These are phyloP conservation scores for Agrochola lota DNA, from an alignment of 2,888 invertebrate genomes.

Conservation along the genomic window DNA sequence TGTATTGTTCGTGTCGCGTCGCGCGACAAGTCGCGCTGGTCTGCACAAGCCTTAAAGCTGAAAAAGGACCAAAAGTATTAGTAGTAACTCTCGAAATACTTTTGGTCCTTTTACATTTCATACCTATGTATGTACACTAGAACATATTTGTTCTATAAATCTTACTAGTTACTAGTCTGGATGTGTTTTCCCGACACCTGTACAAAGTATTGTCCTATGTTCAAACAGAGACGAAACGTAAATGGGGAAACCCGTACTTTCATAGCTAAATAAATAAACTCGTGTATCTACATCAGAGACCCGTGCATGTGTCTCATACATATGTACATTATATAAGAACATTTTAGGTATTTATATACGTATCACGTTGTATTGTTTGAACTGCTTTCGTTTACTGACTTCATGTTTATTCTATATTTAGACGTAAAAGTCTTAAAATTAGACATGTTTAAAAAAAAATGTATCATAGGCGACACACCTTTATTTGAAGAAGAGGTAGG, in stretches of 20 bases:
- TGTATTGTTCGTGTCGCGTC: too few relatives aligned
- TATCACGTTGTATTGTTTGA: constrained; percentile 37
- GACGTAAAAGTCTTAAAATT: constrained; percentile 23
- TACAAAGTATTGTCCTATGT: constrained; percentile 19
- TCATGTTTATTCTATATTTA: constrained; percentile 48
- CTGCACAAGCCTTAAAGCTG: too few relatives aligned
- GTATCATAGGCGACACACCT: constrained; percentile 16
- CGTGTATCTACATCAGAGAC: neutral
- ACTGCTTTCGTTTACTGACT: constrained; percentile 18
- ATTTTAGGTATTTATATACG: neutral
- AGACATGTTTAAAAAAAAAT: constrained; percentile 28
- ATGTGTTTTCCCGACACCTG: constrained; percentile 27
- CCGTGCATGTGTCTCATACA: constrained; percentile 3
- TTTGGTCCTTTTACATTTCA: neutral
- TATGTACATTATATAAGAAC: constrained; percentile 25
- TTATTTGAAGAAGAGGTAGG: constrained; percentile 15
- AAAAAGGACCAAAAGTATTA: too few relatives aligned
- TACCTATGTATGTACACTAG: neutral
- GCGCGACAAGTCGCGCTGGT: too few relatives aligned
- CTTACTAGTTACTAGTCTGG: neutral
- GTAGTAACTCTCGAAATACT: neutral
- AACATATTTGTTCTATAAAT: constrained; percentile 3
- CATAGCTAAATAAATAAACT: constrained; percentile 24
- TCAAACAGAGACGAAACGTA: constrained; percentile 16
- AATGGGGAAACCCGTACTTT: constrained; percentile 45